These are phyloP conservation scores for Halictus quadricinctus DNA, from an alignment of 2,888 invertebrate species.

Conservation along the genomic window DNA sequence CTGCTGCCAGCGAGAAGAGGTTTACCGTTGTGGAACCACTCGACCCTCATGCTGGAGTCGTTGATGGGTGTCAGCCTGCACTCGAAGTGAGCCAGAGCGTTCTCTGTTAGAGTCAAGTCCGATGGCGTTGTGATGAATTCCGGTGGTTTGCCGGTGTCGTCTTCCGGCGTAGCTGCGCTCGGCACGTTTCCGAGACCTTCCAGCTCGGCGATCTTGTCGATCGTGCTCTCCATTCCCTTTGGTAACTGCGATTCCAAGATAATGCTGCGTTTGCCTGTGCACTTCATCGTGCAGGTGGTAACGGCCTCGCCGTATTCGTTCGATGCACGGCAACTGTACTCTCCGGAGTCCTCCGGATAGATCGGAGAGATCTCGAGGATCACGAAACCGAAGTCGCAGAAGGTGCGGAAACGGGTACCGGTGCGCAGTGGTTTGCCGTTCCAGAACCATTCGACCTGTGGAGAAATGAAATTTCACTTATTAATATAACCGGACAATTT, in stretches of 20 bases:
- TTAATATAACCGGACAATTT: background rate
- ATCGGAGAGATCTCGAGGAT: constrained; percentile 98
- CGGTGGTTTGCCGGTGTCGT: constrained; percentile 93
- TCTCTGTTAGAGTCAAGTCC: constrained; percentile 92
- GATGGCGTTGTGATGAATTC: constrained; percentile 94
- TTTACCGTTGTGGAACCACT: constrained; percentile 99
- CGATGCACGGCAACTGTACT: constrained; percentile 93
- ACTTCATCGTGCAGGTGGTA: constrained; percentile 94
- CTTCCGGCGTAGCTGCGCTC: constrained; percentile 88
- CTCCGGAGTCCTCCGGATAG: constrained; percentile 97
- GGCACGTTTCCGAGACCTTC: constrained; percentile 92
- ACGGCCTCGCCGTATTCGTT: constrained; percentile 96
- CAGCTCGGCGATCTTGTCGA: constrained; percentile 95
- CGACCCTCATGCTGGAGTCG: constrained; percentile 96
- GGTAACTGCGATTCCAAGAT: constrained; percentile 96
- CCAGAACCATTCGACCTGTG: constrained; percentile 95
- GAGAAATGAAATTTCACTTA: background rate
- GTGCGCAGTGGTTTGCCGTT: constrained; percentile 94
- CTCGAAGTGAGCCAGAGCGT: constrained; percentile 95
- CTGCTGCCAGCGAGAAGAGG: constrained; percentile 95
- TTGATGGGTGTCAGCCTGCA: constrained; percentile 94
- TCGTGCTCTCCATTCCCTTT: constrained; percentile 96
- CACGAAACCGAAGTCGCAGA: constrained; percentile 99
- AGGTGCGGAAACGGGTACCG: constrained; percentile 96
- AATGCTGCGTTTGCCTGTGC: constrained; percentile 95